phyloP scores from a whole-genome alignment of 2,888 invertebrate genomes.

The Eulithis prunata region DNA sequence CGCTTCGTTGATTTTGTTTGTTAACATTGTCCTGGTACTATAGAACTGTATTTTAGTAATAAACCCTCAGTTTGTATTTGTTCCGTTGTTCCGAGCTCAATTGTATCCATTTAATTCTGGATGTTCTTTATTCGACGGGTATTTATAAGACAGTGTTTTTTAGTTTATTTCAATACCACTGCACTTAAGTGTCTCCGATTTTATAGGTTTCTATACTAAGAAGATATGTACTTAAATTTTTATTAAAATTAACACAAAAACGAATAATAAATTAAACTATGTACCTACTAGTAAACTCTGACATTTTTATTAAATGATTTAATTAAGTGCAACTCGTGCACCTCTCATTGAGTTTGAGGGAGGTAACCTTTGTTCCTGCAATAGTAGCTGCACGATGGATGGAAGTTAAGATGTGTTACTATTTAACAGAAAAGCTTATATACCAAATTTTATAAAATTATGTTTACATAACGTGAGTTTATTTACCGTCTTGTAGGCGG shows the following conservation, averaged over 20 bases:
- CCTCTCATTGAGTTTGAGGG: neutral
- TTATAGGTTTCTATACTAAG: too few relatives aligned
- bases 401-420: constrained; percentile 15
- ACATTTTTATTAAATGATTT: too few relatives aligned
- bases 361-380: constrained; percentile 5
- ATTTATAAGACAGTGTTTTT: constrained; percentile 36
- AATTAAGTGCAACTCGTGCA: too few relatives aligned
- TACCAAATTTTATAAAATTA: constrained; percentile 66
- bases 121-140: constrained; percentile 30
- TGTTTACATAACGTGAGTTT: constrained; percentile 71
- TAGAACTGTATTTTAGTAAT: constrained; percentile 52
- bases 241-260: too few relatives aligned
- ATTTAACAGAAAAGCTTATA: constrained; percentile 53
- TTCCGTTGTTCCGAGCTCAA: constrained; percentile 41
- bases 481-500: constrained; percentile 81
- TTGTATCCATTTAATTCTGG: constrained; percentile 36
- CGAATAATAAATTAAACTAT: too few relatives aligned
- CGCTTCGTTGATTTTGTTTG: constrained; percentile 76
- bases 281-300: too few relatives aligned
- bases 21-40: constrained; percentile 68
- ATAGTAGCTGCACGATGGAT: constrained; percentile 3
- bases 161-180: too few relatives aligned
- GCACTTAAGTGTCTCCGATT: too few relatives aligned
- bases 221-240: too few relatives aligned
- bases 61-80: constrained; percentile 49